These are phyloP conservation scores for Microplitis deprimator DNA, from an alignment of 2,888 invertebrate genomes.

Conservation along the genomic window DNA sequence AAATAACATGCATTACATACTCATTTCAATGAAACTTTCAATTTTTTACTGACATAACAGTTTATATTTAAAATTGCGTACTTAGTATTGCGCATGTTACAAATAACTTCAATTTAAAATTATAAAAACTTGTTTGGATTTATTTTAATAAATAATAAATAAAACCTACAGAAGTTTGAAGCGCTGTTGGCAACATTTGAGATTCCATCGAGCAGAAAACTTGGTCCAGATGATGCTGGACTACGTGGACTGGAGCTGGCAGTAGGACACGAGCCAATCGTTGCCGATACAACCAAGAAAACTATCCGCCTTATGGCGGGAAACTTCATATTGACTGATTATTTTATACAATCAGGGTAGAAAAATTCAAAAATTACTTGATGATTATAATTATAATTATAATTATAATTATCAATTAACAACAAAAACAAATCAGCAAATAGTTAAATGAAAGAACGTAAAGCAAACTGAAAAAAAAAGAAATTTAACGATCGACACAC, in stretches of 20 bases:
- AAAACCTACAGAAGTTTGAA: slow-evolving; percentile 62
- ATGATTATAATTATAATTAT: no score
- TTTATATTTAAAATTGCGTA: background rate
- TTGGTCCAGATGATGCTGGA: slow-evolving; percentile 32
- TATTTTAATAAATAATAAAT: background rate
- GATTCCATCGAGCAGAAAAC: slow-evolving; percentile 59
- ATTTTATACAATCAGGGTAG: background rate
- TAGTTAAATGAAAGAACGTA: no score
- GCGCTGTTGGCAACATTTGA: slow-evolving; percentile 62
- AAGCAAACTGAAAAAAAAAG: no score
- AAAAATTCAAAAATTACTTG: no score
- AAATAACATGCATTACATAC: background rate
- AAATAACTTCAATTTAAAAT: background rate
- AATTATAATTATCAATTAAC: no score
- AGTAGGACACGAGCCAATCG: slow-evolving; percentile 41
- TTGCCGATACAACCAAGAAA: slow-evolving; percentile 41
- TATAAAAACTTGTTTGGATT: background rate
- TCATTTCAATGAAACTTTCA: slow-evolving; percentile 1
- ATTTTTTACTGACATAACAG: background rate
- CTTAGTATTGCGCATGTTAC: background rate
- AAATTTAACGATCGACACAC: no score
- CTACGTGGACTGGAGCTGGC: slow-evolving; percentile 32
- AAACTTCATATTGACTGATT: slow-evolving; percentile 43
- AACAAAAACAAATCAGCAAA: no score
- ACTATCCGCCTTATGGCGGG: slow-evolving; percentile 35